Percentiles rank a stretch among this genome's conserved stretches.
These are phyloP conservation scores for Schizothorax lantsangensis DNA, from an alignment of 2,797 vertebrate species.

Conservation along the genomic window DNA sequence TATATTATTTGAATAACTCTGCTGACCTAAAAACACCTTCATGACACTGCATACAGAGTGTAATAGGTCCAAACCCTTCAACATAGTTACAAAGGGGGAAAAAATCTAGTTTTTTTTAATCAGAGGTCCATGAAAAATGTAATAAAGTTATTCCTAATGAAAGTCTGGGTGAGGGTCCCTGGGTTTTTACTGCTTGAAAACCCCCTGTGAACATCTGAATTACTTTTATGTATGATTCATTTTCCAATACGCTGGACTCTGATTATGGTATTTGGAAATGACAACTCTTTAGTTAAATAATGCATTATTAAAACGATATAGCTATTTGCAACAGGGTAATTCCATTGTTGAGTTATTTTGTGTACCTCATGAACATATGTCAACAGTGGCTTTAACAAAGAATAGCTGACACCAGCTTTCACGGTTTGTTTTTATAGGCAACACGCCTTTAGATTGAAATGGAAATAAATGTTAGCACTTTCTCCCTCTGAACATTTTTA, in stretches of 20 bases:
- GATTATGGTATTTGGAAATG: neutral
- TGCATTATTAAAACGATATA: neutral
- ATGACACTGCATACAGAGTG: neutral
- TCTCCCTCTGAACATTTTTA: neutral
- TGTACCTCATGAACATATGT: neutral
- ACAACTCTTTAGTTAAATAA: neutral
- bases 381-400: neutral
- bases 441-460: neutral
- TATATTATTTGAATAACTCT: neutral
- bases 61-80: neutral
- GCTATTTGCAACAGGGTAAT: neutral
- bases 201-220: neutral
- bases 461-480: neutral
- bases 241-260: neutral
- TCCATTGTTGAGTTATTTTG: neutral
- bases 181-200: neutral
- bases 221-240: neutral
- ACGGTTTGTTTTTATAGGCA: neutral
- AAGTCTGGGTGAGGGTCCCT: neutral
- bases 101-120: too few species aligned
- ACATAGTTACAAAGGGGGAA: neutral
- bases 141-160: neutral
- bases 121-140: neutral
- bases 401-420: neutral
- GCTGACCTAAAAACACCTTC: neutral